phyloP scores from a whole-genome alignment of 2,888 invertebrate genomes.

The Cryptus armator region DNA sequence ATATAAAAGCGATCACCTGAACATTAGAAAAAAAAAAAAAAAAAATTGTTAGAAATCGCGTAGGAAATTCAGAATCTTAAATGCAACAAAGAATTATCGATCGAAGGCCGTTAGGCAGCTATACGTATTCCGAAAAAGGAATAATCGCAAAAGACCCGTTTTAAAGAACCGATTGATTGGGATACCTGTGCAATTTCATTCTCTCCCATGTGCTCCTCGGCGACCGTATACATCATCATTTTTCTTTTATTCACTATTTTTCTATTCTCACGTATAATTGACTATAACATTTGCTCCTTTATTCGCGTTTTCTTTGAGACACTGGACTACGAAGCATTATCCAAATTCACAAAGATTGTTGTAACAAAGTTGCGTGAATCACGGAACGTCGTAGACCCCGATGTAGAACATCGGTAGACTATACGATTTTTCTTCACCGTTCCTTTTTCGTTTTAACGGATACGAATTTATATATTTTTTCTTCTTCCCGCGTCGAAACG shows the following conservation, averaged over 20 bases:
- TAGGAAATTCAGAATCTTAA: slow-evolving; percentile 1
- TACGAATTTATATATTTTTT: background rate
- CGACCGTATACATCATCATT: slow-evolving; percentile 84
- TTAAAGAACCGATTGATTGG: background rate
- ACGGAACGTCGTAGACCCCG: slow-evolving; percentile 79
- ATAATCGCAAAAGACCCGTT: background rate
- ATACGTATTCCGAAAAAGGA: background rate
- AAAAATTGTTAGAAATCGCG: background rate
- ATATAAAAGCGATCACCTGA: slow-evolving; percentile 98
- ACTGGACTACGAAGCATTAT: slow-evolving; percentile 18
- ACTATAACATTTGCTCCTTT: background rate
- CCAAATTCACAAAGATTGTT: background rate
- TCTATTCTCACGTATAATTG: background rate
- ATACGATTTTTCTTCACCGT: background rate
- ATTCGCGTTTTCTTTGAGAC: background rate
- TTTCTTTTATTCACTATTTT: slow-evolving; percentile 42
- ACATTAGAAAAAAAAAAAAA: slow-evolving; percentile 23
- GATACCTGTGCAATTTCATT: slow-evolving; percentile 88
- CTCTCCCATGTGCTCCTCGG: slow-evolving; percentile 86
- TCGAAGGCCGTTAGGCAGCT: slow-evolving; percentile 12
- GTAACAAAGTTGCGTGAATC: slow-evolving; percentile 31
- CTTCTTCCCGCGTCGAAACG: background rate
- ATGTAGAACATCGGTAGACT: slow-evolving; percentile 67
- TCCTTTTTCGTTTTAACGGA: background rate
- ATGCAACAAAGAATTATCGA: slow-evolving; percentile 8